Evolutionary conservation across 2,888 invertebrate species (phyloP).

Genomic region (Galerucella calmariensis): DNA sequence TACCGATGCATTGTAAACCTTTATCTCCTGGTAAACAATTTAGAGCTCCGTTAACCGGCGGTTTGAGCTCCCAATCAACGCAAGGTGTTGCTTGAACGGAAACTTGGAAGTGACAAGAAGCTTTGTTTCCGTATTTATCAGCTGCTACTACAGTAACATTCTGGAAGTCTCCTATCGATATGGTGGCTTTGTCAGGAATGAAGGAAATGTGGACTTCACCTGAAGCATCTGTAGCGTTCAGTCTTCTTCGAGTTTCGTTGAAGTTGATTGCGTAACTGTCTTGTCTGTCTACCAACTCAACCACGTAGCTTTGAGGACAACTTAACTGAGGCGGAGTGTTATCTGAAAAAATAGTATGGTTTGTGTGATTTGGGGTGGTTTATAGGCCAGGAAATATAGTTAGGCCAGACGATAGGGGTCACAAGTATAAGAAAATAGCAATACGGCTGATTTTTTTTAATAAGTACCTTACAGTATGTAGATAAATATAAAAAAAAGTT

Average conservation of each 20-base stretch:
- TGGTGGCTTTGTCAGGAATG: constrained; percentile 84
- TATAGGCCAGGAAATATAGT: not conserved
- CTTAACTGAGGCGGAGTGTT: constrained; percentile 90
- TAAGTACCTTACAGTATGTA: no score
- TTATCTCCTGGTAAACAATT: constrained; percentile 87
- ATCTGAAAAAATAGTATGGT: constrained; percentile 66
- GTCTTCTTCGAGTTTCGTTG: constrained; percentile 86
- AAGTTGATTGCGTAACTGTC: constrained; percentile 92
- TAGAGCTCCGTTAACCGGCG: constrained; percentile 88
- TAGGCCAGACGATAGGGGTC: no score
- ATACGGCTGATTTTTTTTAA: no score
- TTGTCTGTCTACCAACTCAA: constrained; percentile 89
- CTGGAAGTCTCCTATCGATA: constrained; percentile 87
- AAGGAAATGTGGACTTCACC: constrained; percentile 88
- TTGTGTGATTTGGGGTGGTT: no score
- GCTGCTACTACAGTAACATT: constrained; percentile 91
- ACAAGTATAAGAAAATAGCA: no score
- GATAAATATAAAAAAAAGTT: no score
- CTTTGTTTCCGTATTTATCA: constrained; percentile 88
- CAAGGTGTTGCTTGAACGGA: constrained; percentile 94
- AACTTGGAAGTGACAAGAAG: constrained; percentile 92
- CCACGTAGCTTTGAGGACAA: constrained; percentile 94
- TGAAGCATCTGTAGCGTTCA: constrained; percentile 88
- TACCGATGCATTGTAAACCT: constrained; percentile 88
- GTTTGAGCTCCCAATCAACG: constrained; percentile 92